Evolutionary conservation across 2,113 vertebrate species (phyloP), one percentile per base, ranked within the genome.

Genomic region (Toxostoma redivivum): DNA sequence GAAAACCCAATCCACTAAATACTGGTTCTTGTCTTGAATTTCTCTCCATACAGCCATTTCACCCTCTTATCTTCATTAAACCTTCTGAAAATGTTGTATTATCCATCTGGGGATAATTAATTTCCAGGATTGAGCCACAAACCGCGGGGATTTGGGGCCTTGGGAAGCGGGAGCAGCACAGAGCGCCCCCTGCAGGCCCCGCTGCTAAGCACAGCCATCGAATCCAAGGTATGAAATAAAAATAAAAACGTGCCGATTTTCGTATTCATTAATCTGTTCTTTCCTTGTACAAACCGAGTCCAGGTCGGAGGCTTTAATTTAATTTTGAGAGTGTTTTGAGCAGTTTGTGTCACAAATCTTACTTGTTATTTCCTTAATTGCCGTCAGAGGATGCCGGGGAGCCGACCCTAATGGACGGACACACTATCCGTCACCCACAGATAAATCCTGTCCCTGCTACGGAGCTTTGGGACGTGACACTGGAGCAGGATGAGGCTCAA

Each of bases 391-490:
- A n/a, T 85, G 88, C 78, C 17, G 7, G 53, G 3, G 9, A 81
- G 25, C n/a, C 1, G 0, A 5, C 19, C 28, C 1, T 1, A 27
- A 27, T 1, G 8, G 54, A 10, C 0, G 1, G 25, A 19, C 47
- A 24, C 44, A 0, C 16, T 42, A 28, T 37, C 16, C 44, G 47
- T 25, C 38, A 47, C 20, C 38, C 15, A 16, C 30, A 16, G 54
- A 11, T 24, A 48, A 76, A 76, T 77, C 35, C 31, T 37, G 15
- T 35, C 54, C 48, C 42, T 56, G 22, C 40, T 23, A 11, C 5
- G 3, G 40, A 48, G 56, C 87, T 62, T 18, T 48, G 56, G n/a
- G 35, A 48, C 40, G 23, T 7, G 4, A 6, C n/a, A 31, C 15
- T 42, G 79, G 8, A 20, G 35, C 62, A 28, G 56, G 13, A 48